phyloP scores from a whole-genome alignment of 1,140 invertebrate species.

The Lordiphosa stackelbergi region DNA sequence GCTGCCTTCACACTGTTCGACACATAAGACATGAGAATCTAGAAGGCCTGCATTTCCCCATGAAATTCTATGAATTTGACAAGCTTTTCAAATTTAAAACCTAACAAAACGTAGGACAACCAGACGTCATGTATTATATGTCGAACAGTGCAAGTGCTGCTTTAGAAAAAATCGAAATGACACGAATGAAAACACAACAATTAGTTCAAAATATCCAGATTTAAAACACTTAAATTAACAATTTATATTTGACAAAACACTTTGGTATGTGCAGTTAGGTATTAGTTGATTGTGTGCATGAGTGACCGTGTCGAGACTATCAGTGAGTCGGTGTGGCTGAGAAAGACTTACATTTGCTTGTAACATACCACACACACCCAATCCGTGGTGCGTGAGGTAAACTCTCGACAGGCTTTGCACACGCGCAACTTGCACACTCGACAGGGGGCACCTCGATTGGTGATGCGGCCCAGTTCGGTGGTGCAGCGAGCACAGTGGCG shows the following conservation, averaged over 20 bases:
- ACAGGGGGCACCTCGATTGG: constrained; percentile 86
- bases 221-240: too few species aligned
- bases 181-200: too few species aligned
- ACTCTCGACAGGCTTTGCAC: constrained; percentile 85
- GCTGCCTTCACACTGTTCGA: too few species aligned
- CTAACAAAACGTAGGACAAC: too few species aligned
- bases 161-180: too few species aligned
- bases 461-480: constrained; percentile 84
- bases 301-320: constrained; percentile 8
- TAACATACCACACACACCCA: constrained; percentile 87
- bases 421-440: constrained; percentile 83
- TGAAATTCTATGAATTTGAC: too few species aligned
- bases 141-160: too few species aligned
- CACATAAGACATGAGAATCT: too few species aligned
- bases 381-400: constrained; percentile 81
- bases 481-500: constrained; percentile 84
- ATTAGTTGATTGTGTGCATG: constrained; percentile 12
- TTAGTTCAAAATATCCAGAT: too few species aligned
- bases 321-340: constrained; percentile 13
- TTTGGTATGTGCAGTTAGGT: constrained; percentile 33
- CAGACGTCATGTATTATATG: too few species aligned
- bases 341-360: constrained; percentile 84
- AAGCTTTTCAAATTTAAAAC: too few species aligned
- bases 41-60: too few species aligned
- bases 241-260: not conserved